These are phyloP conservation scores for Bedellia somnulentella DNA, from an alignment of 2,888 invertebrate genomes.

Conservation along the genomic window DNA sequence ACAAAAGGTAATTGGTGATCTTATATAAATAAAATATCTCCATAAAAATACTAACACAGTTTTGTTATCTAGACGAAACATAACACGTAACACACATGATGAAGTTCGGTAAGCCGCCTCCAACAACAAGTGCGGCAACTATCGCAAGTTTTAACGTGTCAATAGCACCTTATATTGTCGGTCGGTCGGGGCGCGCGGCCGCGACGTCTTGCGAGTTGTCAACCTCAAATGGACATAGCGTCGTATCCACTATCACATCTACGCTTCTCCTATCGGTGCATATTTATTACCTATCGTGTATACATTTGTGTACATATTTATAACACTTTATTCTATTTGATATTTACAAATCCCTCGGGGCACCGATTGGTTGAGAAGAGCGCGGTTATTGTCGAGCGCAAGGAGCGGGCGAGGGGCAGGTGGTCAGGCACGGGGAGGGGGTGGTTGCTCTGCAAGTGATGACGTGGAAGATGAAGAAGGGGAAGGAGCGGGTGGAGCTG, in stretches of 20 bases:
- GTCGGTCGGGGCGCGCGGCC: conserved; percentile 35
- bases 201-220: conserved; percentile 40
- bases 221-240: conserved; percentile 25
- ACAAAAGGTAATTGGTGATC: conserved; percentile 45
- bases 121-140: conserved; percentile 44
- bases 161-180: conserved; percentile 61
- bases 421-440: conserved; percentile 56
- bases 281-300: conserved; percentile 51
- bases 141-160: conserved; percentile 48
- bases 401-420: conserved; percentile 57
- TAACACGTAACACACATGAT: conserved; percentile 50
- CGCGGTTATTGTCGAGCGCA: conserved; percentile 54
- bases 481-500: conserved; percentile 51
- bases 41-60: conserved; percentile 32
- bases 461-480: conserved; percentile 66
- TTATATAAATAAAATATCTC: conserved; percentile 32
- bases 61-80: conserved; percentile 40
- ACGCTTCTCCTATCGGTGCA: conserved; percentile 57
- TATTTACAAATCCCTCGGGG: conserved; percentile 46
- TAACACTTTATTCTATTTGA: conserved; percentile 31
- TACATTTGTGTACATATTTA: conserved; percentile 52
- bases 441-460: conserved; percentile 62
- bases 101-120: conserved; percentile 38
- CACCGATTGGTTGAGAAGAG: conserved; percentile 22
- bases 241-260: conserved; percentile 54